Evolutionary conservation across 1,140 invertebrate genomes (phyloP).

Genomic region (Hypothenemus hampei): DNA sequence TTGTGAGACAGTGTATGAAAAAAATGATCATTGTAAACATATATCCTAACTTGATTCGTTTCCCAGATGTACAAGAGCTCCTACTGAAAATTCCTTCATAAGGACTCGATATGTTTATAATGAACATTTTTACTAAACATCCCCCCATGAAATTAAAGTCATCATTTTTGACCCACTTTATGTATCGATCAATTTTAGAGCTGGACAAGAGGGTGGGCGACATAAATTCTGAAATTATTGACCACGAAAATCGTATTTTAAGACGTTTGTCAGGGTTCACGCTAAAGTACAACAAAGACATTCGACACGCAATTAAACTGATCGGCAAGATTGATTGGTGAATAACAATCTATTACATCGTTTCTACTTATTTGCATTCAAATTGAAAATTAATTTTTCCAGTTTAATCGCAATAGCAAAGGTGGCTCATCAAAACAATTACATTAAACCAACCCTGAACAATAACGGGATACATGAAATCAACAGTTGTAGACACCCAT

Average conservation of each 20-base stretch:
- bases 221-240: constrained; percentile 67
- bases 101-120: not conserved
- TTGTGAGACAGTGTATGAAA: no score
- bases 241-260: constrained; percentile 71
- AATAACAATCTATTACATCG: not conserved
- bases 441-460: constrained; percentile 62
- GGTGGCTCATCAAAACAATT: constrained; percentile 66
- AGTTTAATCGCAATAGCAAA: constrained; percentile 70
- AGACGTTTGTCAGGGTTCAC: constrained; percentile 61
- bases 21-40: no score
- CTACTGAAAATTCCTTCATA: not conserved
- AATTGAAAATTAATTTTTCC: constrained; percentile 33
- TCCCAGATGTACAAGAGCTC: not conserved
- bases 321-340: constrained; percentile 74
- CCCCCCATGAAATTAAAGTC: no score
- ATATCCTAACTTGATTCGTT: not conserved
- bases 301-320: constrained; percentile 58
- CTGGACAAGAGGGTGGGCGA: constrained; percentile 71
- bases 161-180: not conserved
- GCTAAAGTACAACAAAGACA: constrained; percentile 54
- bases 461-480: constrained; percentile 60
- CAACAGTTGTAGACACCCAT: constrained; percentile 69
- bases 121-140: not conserved
- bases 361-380: not conserved
- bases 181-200: constrained; percentile 54